Conservation (phyloP, 1,140 invertebrate genomes). For the Rhagoletis pomonella region DNA sequence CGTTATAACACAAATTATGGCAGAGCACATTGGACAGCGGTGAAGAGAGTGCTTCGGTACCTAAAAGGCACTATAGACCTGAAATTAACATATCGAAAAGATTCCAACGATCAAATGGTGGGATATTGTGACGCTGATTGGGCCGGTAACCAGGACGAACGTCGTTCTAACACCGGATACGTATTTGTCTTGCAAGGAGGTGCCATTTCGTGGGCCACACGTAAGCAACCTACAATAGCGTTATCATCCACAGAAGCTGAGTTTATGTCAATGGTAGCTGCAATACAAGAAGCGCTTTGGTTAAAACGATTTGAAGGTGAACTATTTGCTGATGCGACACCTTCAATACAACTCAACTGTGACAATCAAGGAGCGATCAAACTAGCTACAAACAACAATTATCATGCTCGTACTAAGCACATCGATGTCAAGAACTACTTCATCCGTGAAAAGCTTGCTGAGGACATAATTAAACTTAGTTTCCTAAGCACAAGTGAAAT, state of each 20-base stretch:
- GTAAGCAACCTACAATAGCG: conserved; percentile 48
- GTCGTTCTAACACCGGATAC: conserved; percentile 68
- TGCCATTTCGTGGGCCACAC: conserved; percentile 42
- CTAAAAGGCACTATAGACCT: conserved; percentile 66
- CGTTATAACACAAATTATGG: conserved; percentile 62
- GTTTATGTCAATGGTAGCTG: no score
- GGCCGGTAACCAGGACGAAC: conserved; percentile 30
- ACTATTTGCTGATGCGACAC: no score
- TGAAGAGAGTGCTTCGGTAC: conserved; percentile 70
- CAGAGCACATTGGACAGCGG: conserved; percentile 64
- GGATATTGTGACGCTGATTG: conserved; percentile 60
- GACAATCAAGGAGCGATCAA: conserved; percentile 52
- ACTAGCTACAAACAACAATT: background rate
- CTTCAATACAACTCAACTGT: conserved; percentile 24
- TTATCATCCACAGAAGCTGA: conserved; percentile 53
- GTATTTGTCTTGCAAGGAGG: conserved; percentile 59
- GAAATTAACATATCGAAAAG: conserved; percentile 15
- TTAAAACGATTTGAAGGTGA: no score
- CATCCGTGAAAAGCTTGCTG: conserved; percentile 53
- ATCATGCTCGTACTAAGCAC: conserved; percentile 52
- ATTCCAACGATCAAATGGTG: conserved; percentile 24
- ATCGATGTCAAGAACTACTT: conserved; percentile 55
- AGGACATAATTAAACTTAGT: conserved; percentile 24
- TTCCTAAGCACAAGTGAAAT: background rate
- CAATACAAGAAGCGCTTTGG: no score